Evolutionary conservation across 2,113 vertebrate genomes (phyloP).

Genomic region (Cyanistes caeruleus): DNA sequence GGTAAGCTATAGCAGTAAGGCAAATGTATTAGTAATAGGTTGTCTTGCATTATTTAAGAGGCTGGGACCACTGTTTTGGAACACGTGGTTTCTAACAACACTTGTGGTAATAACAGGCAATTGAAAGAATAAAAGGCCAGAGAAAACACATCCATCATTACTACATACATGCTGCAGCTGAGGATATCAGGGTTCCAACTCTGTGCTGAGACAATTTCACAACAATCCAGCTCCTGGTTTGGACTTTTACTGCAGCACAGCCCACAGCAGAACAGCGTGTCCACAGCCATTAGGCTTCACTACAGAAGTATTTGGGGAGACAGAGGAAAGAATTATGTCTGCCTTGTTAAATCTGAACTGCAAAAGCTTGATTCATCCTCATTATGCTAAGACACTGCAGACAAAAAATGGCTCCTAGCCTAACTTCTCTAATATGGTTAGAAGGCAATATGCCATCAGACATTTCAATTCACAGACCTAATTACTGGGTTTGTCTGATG

Average conservation of each 20-base stretch:
- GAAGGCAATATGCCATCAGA: constrained; percentile 32
- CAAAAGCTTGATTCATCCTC: constrained; percentile 16
- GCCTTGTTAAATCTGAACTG: background rate
- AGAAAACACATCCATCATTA: background rate
- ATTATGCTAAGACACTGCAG: constrained; percentile 33
- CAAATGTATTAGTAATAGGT: background rate
- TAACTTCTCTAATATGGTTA: background rate
- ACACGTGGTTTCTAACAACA: background rate
- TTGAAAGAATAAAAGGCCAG: background rate
- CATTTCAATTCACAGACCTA: constrained; percentile 68
- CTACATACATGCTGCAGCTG: background rate
- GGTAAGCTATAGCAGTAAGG: background rate
- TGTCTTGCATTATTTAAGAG: background rate
- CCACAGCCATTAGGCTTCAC: background rate
- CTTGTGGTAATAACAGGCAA: background rate
- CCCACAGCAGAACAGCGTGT: fast-evolving
- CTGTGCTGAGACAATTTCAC: background rate
- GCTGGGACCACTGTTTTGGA: background rate
- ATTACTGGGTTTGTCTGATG: constrained; percentile 71
- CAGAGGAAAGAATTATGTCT: background rate
- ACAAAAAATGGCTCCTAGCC: constrained; percentile 63
- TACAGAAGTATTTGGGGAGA: background rate
- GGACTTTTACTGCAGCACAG: background rate
- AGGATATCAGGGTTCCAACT: background rate
- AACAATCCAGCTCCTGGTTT: background rate